Evolutionary conservation across 2,797 vertebrate species (phyloP), one percentile per base, ranked within the genome.

Genomic region (Chelmon rostratus): DNA sequence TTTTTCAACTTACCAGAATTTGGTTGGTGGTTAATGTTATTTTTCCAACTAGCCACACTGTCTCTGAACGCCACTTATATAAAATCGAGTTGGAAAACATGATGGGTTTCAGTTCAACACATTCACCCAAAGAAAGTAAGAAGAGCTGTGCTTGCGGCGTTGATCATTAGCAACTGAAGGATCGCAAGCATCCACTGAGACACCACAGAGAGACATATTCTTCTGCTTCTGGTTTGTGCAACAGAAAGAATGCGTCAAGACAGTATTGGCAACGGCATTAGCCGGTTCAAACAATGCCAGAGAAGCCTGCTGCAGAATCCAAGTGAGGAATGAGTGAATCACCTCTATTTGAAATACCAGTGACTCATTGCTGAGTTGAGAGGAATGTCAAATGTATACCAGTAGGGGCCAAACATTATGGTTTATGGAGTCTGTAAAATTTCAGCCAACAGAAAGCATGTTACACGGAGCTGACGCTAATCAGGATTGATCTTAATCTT

Each of bases 311-410:
- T 87, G 59, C 69, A 85, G 83, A 88, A 82, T 81, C 70, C 47
- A 31, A 78, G 72, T 49, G 77, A 91, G 93, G 91, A 91, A 90
- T 90, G 81, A 92, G 84, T 93, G 92, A 94, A 92, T 94, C 93
- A 93, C 83, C 82, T 83, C 81, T 61, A 78, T 84, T 85, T 87
- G 80, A 86, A 92, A 91, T 75, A 78, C 79, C 73, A 78, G 70
- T 91, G 91, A 93, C 78, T 93, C 86, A 93, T 63, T 83, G 80
- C 54, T 85, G 81, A 86, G 88, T 91, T n/a, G 37, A 85, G 74
- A 73, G 77, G 77, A 91, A 91, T 83, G 82, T 78, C 79, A 82
- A 91, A 86, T 58, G 74, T 88, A 82, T 58, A 79, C 74, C 49
- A 87, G 69, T 2, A 63, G 6, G 66, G 59, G 70, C 73, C 81